Evolutionary conservation across 2,797 vertebrate genomes (phyloP).

Genomic region (Chelonia mydas): DNA sequence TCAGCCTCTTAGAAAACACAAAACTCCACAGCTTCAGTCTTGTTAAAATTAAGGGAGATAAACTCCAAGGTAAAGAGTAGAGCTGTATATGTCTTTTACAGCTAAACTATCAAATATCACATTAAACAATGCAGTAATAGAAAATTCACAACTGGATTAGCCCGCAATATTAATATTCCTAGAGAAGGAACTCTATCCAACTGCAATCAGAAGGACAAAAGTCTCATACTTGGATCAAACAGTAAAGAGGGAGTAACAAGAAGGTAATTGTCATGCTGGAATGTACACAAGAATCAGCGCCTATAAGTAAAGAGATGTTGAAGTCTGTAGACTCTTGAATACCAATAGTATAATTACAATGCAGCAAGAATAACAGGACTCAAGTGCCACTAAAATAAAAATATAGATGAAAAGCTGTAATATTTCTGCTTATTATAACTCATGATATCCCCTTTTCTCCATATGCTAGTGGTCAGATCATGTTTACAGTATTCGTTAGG

Average conservation of each 20-base stretch:
- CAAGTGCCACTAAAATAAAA: not conserved
- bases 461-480: not conserved
- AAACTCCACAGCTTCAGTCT: not conserved
- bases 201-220: not conserved
- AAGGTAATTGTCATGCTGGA: slow-evolving; percentile 1
- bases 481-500: not conserved
- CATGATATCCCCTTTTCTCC: not conserved
- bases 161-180: not conserved
- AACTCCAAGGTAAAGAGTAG: not conserved
- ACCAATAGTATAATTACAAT: not conserved
- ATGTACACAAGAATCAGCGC: not conserved
- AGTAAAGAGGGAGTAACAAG: not conserved
- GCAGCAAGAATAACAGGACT: not conserved
- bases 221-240: slow-evolving; percentile 25
- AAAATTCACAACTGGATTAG: not conserved
- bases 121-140: not conserved
- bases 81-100: not conserved
- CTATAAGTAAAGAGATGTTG: not conserved
- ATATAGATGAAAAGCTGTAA: not conserved
- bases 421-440: not conserved
- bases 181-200: slow-evolving; percentile 19
- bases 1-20: not conserved
- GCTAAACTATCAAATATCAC: not conserved
- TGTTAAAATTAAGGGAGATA: not conserved
- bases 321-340: not conserved